A percentile compares a stretch with the other conserved stretches of the same genome.
phyloP scores from a whole-genome alignment of 2,797 vertebrate species.

The Gymnocypris eckloni region DNA sequence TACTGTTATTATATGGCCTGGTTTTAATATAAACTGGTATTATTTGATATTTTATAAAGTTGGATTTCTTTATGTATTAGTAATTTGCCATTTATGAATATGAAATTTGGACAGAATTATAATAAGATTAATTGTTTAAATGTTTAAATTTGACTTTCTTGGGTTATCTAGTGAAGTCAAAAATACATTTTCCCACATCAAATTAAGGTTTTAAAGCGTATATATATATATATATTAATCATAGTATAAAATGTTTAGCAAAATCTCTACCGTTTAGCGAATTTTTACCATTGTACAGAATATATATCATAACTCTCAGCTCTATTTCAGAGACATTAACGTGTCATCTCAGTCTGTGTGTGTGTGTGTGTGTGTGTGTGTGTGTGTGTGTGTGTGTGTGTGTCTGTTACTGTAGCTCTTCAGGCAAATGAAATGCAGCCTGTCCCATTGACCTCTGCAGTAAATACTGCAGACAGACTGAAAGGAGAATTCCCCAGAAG shows the following conservation, averaged over 20 bases:
- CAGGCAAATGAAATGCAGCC: slow-evolving; percentile 56
- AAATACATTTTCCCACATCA: too few species aligned
- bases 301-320: neutral
- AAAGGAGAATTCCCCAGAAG: slow-evolving; percentile 22
- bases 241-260: neutral
- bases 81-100: neutral
- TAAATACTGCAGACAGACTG: slow-evolving; percentile 45
- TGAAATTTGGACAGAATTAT: neutral
- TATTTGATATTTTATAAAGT: neutral
- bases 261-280: neutral
- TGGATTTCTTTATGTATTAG: neutral
- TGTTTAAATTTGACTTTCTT: neutral
- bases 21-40: neutral
- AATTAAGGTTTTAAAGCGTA: too few species aligned
- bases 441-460: slow-evolving; percentile 54
- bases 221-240: too few species aligned
- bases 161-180: neutral
- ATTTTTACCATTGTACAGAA: slow-evolving; percentile 1
- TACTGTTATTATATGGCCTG: neutral
- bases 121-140: neutral
- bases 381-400: neutral
- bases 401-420: slow-evolving; percentile 29
- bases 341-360: neutral
- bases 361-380: too few species aligned
- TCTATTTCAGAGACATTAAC: neutral